A percentile compares a stretch with the other conserved stretches of the same genome.
Evolutionary conservation across 2,888 invertebrate species (phyloP).

Genomic region (Dolomedes plantarius): DNA sequence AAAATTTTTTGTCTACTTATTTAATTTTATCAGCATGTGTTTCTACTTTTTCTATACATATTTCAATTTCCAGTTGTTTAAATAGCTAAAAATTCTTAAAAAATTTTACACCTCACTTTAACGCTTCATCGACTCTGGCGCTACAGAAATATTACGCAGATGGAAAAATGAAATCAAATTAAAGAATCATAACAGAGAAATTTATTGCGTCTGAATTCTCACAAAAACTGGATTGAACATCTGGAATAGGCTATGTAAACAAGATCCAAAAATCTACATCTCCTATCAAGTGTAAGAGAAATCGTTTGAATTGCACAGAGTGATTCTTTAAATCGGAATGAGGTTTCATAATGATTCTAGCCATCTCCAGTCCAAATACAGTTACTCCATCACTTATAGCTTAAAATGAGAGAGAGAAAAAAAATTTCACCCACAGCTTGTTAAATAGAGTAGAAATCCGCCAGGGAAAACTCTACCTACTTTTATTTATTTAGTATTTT

Average conservation of each 20-base stretch:
- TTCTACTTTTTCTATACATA: no score
- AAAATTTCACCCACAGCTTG: not conserved
- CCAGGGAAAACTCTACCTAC: not conserved
- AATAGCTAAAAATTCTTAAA: no score
- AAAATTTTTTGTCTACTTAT: no score
- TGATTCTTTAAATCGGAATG: not conserved
- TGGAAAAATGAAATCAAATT: no score
- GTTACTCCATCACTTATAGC: not conserved
- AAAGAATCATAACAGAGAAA: no score
- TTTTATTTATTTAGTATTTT: not conserved
- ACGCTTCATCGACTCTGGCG: no score
- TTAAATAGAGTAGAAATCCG: constrained; percentile 22
- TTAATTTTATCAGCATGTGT: no score
- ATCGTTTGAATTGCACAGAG: not conserved
- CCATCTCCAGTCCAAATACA: not conserved
- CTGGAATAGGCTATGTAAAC: not conserved
- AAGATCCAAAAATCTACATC: not conserved
- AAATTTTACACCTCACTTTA: no score
- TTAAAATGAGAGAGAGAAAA: not conserved
- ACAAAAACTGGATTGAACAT: no score
- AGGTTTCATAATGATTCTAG: not conserved
- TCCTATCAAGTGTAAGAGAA: not conserved
- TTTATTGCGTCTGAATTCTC: no score
- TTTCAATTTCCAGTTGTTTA: no score
- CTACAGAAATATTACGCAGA: no score